Evolutionary conservation across 1,140 invertebrate species (phyloP).

Genomic region (Aradophagus sp.): DNA sequence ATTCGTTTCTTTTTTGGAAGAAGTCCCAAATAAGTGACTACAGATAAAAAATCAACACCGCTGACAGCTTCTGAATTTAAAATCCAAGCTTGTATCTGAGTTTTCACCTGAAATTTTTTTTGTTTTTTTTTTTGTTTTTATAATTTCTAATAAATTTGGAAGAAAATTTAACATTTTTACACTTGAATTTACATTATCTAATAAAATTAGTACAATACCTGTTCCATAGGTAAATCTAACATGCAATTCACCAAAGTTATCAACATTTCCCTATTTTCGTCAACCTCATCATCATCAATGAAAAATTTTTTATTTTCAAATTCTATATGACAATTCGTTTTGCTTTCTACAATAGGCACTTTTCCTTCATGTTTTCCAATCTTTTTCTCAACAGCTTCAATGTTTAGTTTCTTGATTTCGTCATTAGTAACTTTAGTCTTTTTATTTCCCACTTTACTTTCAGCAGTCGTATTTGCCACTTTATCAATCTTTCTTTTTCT

Average conservation of each 20-base stretch:
- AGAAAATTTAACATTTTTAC: neutral
- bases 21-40: slow-evolving; percentile 70
- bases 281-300: slow-evolving; percentile 50
- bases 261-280: slow-evolving; percentile 65
- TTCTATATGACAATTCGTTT: slow-evolving; percentile 10
- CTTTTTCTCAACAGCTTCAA: too few species aligned
- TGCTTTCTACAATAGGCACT: neutral
- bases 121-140: too few species aligned
- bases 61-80: slow-evolving; percentile 63
- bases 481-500: slow-evolving; percentile 45
- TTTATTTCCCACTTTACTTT: too few species aligned
- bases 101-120: slow-evolving; percentile 64
- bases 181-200: neutral
- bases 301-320: slow-evolving; percentile 54
- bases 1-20: slow-evolving; percentile 68
- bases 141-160: neutral
- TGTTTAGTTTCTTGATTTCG: too few species aligned
- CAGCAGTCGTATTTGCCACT: too few species aligned
- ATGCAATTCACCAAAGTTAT: slow-evolving; percentile 66
- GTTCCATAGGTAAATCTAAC: slow-evolving; percentile 65
- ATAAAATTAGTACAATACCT: slow-evolving; percentile 57
- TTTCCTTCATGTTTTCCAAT: too few species aligned
- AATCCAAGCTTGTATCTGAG: slow-evolving; percentile 71
- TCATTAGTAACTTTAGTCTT: too few species aligned
- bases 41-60: slow-evolving; percentile 69